These are phyloP conservation scores for Myocastor coypus DNA, from an alignment of 2,113 vertebrate species.

Conservation along the genomic window DNA sequence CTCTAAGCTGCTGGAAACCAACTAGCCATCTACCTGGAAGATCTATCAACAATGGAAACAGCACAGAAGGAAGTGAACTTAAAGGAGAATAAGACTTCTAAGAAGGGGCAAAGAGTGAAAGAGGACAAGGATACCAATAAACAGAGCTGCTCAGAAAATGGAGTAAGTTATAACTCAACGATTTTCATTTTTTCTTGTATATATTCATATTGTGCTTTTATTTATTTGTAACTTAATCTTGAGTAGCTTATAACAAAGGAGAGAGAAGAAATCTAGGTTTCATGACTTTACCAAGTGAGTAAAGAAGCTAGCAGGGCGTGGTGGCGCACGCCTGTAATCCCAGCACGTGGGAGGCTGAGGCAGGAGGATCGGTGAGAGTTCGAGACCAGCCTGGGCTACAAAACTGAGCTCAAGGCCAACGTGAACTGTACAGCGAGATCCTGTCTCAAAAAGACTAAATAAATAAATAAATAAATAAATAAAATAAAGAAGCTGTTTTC, in stretches of 20 bases:
- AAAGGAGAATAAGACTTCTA: neutral
- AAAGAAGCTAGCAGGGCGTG: too few species aligned
- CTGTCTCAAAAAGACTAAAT: too few species aligned
- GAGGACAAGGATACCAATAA: neutral
- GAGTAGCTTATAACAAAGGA: neutral
- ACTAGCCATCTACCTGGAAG: neutral
- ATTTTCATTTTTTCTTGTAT: neutral
- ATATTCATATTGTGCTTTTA: constrained; percentile 19
- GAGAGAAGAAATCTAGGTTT: neutral
- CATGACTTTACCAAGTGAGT: neutral
- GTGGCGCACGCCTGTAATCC: too few species aligned
- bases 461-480: too few species aligned
- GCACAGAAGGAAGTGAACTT: neutral
- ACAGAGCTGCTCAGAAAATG: neutral
- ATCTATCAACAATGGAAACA: neutral
- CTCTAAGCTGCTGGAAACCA: neutral
- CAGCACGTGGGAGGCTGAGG: too few species aligned
- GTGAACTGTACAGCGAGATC: too few species aligned
- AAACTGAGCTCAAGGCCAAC: too few species aligned
- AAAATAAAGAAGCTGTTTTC: neutral
- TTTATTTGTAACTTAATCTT: neutral
- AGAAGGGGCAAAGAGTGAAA: neutral
- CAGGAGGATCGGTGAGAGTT: too few species aligned
- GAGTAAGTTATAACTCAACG: neutral
- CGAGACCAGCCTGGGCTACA: too few species aligned